Evolutionary conservation across 2,113 vertebrate genomes (phyloP), one percentile per base, ranked within the genome.

Genomic region (Coptodon bakossiorum): DNA sequence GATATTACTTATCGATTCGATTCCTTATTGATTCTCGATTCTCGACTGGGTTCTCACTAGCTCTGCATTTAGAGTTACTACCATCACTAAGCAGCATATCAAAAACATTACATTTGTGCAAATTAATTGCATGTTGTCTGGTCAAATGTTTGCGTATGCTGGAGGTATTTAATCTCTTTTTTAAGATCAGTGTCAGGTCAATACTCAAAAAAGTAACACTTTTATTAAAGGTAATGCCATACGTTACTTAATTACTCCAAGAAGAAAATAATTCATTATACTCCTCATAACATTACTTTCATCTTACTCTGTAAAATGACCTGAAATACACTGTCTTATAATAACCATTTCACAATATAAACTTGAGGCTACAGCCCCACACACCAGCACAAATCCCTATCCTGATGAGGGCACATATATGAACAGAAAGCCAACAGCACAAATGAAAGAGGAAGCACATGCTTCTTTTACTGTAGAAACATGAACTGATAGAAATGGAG

Each of bases 1-100:
- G 0, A 31, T 31, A 2, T 17, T 17, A 1, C 57, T 61, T 61
- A 61, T 34, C 1, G 1, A 61, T 4, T 61, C 0, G 3, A 61
- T 34, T 61, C 8, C 57, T 61, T 31, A 61, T 31, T 61, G 31
- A 61, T 61, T 61, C 57, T 31, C 0, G 1, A 17, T 31, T 61
- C 14, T 61, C 17, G 2, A 61, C 34, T 61, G 2, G 57, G 29
- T 34, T 61, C 29, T 34, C 59, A 2, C 57, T 34, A 61, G 59
- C 59, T 61, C 59, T 61, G 29, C 16, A 34, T 61, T 61, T 17
- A 61, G 57, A 34, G 57, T 61, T 34, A 61, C 16, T 14, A 31
- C 57, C 57, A 61, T 61, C 16, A 34, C 29, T 61, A 61, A 61
- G 57, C 57, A 34, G 57, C 59, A 34, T 34, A 61, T 11, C 59